Conservation (phyloP, 2,113 vertebrate genomes). For the Cygnus atratus region DNA sequence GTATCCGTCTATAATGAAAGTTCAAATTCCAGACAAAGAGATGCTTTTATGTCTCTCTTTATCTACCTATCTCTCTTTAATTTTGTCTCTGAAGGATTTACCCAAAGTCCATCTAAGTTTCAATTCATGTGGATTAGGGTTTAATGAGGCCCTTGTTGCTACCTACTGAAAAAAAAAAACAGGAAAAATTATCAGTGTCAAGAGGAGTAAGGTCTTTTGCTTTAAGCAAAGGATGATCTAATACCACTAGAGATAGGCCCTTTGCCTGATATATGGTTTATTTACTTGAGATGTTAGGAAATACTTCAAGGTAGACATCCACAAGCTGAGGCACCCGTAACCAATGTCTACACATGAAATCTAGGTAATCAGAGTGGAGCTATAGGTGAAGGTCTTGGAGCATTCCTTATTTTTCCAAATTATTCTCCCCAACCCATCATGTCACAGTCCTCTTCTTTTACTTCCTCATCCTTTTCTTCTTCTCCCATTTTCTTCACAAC, state of each 20-base stretch:
- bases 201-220: not conserved
- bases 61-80: not conserved
- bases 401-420: not conserved
- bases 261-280: not conserved
- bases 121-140: not conserved
- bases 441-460: not conserved
- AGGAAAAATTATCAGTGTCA: not conserved
- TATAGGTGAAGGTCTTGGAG: not conserved
- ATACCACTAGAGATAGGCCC: not conserved
- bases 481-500: not conserved
- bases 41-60: not conserved
- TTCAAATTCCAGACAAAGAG: not conserved
- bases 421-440: fast-evolving
- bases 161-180: not conserved
- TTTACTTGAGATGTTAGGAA: not conserved
- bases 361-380: not conserved
- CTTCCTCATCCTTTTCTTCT: not conserved
- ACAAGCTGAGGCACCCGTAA: not conserved
- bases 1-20: not conserved
- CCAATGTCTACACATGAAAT: not conserved
- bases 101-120: not conserved
- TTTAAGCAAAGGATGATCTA: not conserved
- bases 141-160: not conserved
- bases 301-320: not conserved
- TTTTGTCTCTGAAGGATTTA: not conserved